Percentiles rank a stretch among this genome's conserved stretches.
Evolutionary conservation across 2,113 vertebrate species (phyloP).

Genomic region (Cygnus buccinator): DNA sequence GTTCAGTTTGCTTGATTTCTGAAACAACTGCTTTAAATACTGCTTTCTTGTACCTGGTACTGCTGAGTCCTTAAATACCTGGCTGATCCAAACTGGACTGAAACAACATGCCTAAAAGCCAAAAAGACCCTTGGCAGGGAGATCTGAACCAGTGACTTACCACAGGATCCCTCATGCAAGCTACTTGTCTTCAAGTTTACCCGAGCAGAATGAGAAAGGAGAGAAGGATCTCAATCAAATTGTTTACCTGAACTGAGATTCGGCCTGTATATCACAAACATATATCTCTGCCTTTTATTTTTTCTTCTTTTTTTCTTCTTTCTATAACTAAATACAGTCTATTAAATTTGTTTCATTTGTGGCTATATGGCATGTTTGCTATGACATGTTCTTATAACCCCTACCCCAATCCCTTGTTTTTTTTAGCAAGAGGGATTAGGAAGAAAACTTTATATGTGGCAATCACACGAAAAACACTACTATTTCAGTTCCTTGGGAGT

Average conservation of each 20-base stretch:
- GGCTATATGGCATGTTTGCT: not conserved
- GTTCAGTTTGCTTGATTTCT: not conserved
- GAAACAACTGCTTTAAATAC: not conserved
- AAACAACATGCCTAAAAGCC: not conserved
- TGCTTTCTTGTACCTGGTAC: rapidly evolving
- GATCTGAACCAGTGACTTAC: not conserved
- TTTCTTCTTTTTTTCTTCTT: not conserved
- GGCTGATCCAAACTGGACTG: not conserved
- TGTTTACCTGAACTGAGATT: not conserved
- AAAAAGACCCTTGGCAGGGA: not conserved
- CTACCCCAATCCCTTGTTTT: not conserved
- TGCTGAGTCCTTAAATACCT: not conserved
- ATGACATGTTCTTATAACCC: not conserved
- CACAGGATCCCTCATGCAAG: not conserved
- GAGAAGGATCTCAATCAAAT: not conserved
- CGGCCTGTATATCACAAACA: not conserved
- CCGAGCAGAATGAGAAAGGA: not conserved
- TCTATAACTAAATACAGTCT: not conserved
- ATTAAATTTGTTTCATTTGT: not conserved
- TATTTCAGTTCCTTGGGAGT: not conserved
- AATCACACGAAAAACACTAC: not conserved
- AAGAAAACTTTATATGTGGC: not conserved
- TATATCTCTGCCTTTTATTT: not conserved
- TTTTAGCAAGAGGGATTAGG: not conserved
- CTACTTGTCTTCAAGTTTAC: not conserved